These are phyloP conservation scores for Halcyon malimbica DNA, from an alignment of 2,113 vertebrate species.

Conservation along the genomic window DNA sequence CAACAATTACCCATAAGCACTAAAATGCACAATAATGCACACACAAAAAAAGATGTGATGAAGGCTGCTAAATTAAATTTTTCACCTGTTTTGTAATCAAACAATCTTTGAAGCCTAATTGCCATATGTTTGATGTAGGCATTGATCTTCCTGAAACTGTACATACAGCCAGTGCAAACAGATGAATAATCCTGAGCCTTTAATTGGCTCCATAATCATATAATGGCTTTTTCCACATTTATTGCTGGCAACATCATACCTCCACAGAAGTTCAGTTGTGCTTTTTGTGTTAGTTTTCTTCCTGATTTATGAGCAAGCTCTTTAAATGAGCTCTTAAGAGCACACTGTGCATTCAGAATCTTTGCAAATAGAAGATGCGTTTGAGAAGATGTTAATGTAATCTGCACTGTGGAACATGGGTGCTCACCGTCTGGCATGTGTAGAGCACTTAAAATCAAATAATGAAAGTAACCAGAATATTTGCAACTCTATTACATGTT, in stretches of 20 bases:
- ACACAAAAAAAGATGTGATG: not conserved
- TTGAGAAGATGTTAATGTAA: not conserved
- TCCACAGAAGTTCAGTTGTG: not conserved
- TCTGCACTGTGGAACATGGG: not conserved
- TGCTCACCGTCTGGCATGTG: not conserved
- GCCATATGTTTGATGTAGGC: not conserved
- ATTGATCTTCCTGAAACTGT: not conserved
- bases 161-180: not conserved
- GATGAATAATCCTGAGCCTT: not conserved
- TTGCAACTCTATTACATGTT: not conserved
- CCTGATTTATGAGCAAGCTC: not conserved
- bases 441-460: not conserved
- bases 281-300: constrained; percentile 24
- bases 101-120: not conserved
- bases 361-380: not conserved
- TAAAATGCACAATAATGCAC: not conserved
- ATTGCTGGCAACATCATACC: not conserved
- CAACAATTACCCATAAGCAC: not conserved
- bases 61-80: not conserved
- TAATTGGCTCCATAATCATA: not conserved
- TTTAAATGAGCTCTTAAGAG: not conserved
- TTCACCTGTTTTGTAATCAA: constrained; percentile 7
- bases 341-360: not conserved
- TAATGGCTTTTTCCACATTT: constrained; percentile 40
- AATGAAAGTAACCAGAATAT: not conserved